Base-by-base conservation (phyloP, 2,797 vertebrate genomes). In the Coracias cyanogaster region DNA sequence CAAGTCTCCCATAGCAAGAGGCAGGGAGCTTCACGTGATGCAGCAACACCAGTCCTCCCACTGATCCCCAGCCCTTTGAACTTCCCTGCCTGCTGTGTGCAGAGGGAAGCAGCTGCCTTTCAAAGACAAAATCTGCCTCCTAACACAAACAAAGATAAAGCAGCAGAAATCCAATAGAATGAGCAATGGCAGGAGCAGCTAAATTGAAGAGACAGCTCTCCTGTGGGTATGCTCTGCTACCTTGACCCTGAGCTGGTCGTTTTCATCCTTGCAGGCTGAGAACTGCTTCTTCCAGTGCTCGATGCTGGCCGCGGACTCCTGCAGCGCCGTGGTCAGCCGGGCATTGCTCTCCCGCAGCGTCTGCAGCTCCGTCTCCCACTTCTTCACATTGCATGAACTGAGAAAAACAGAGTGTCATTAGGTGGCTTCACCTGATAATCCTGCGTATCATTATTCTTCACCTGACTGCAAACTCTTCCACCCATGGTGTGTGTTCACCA, bases 211-310 rank as follows among this genome's bases (percentile, higher is more conserved):
- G 46, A n/a, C 0, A 0, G 24, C 37, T 84, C 35, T 67, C 66
- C 52, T 5, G 52, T 0, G 76, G 73, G 31, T 7, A 0, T 6
- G 49, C 1, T 71, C 48, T 49, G 55, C 74, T 97, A 99, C 99
- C 99, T 99, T 99, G 96, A 95, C 97, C 95, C 98, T 98, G 91
- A 99, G 99, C 33, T 98, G 96, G 89, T 99, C 99, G 4, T 99
- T 99, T 97, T 99, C 99, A 5, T 99, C 99, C 65, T 99, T 99
- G 98, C 99, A 99, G 89, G 97, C 90, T 73, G 97, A 96, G 78
- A 99, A 98, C 94, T 99, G 99, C 91, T 98, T 98, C 97, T 99
- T 99, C 99, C 99, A 99, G 95, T 99, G 99, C 93, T 99, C 99
- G 2, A 99, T 99, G 64, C 99, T 99, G 96, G 98, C 98, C 0